Base-by-base conservation (phyloP, 2,888 invertebrate genomes). In the Watsonalla binaria region DNA sequence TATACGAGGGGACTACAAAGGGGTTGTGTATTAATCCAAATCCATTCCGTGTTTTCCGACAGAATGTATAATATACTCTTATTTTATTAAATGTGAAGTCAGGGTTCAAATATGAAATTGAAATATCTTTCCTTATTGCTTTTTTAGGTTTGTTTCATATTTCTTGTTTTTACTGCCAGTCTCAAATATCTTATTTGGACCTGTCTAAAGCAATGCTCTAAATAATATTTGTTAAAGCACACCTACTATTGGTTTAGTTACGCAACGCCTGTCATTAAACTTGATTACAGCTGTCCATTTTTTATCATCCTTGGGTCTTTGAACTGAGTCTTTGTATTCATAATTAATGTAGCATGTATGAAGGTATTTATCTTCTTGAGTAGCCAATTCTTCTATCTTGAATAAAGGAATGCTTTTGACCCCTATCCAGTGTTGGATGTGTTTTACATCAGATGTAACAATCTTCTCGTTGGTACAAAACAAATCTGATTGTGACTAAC, bases 21-120 rank as follows among this genome's bases (percentile, higher is more conserved):
- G 85, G 82, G 49, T 57, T 51, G 51, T 53, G 76, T 78, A 80
- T 86, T 83, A 85, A 84, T 86, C 82, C 74, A 80, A 85, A 85
- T 86, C 84, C 83, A 86, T 87, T 86, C 78, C 63, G 67, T 72
- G 75, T 81, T 79, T 84, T 86, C 84, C 82, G 78, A 76, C 72
- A 66, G 74, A 82, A 80, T 82, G 82, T 82, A 82, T 84, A 86
- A 86, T 87, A 80, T 76, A 82, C 76, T 78, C 72, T 69, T 48
- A 73, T 81, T 85, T 85, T 80, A 84, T 80, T 73, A 78, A 75
- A 76, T 71, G 74, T 68, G 70, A 72, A 74, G 75, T 76, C 73
- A 70, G 68, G 65, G 68, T 70, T 49, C n/a, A 37, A 39, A 9
- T 9, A n/a, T 33, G 6, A 49, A 37, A 49, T 5, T 15, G 14